Conservation (phyloP, 1,140 invertebrate species). For the Mizuhopecten yessoensis region DNA sequence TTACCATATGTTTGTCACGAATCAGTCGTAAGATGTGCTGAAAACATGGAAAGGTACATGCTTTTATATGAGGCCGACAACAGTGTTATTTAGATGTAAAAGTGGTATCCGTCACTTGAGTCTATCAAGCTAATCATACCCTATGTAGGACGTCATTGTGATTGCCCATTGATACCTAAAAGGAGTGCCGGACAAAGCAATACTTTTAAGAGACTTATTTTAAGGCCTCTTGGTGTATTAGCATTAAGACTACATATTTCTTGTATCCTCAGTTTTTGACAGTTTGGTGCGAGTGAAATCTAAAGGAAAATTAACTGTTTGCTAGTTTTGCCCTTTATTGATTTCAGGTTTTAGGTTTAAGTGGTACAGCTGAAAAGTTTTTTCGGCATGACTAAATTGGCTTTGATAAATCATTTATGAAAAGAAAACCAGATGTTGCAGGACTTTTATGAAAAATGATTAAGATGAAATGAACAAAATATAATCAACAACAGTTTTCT, state of each 20-base stretch:
- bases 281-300: background rate
- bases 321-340: too few species aligned
- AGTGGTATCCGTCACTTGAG: background rate
- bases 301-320: too few species aligned
- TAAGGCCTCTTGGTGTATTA: background rate
- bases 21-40: constrained; percentile 14
- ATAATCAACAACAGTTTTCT: too few species aligned
- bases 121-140: background rate
- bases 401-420: too few species aligned
- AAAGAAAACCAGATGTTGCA: too few species aligned
- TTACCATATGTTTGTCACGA: constrained; percentile 2
- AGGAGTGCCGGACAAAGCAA: background rate
- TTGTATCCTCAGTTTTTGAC: background rate
- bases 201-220: background rate
- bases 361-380: too few species aligned
- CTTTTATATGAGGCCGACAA: background rate
- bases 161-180: background rate
- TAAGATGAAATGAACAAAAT: too few species aligned
- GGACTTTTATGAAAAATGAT: too few species aligned
- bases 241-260: background rate
- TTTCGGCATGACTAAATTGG: too few species aligned
- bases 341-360: too few species aligned
- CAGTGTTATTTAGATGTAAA: background rate
- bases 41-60: background rate
- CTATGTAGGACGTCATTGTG: background rate